Evolutionary conservation across 2,888 invertebrate species (phyloP), one percentile per base, ranked within the genome.

Genomic region (Lobophora halterata): DNA sequence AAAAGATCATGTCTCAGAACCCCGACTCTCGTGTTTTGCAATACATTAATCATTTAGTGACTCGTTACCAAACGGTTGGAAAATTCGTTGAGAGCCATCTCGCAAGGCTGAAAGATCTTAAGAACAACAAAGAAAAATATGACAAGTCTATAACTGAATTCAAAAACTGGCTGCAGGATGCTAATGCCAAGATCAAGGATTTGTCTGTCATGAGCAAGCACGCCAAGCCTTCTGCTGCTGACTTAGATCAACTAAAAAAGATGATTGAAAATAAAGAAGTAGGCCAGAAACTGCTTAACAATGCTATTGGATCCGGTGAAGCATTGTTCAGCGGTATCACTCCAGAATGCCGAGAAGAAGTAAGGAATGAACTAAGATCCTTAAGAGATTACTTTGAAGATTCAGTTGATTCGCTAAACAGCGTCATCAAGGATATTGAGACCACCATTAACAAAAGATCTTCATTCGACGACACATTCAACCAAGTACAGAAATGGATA

Each of bases 381-480:
- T 85, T 97, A 33, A 90, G 97, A 49, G 93, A 94, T 61, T 91
- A 91, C 47, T 95, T 95, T 62, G 97, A 98, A 76, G 90, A 93
- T 28, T 90, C 97, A 25, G 91, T 95, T 3, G 96, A 95, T 71
- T 93, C 93, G 71, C 91, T 96, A 0, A 96, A 95, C 68, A 91
- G 92, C 7, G 91, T 96, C 1, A 92, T 96, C 52, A 96, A 97
- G 71, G 93, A 93, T 59, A 93, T 97, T 8, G 97, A 98, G 85
- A 94, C 93, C 1, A 93, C 95, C 19, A 90, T 97, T 46, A 93
- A 97, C 69, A 96, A 97, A 59, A 91, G 97, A 74, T 95, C 96
- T 2, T 96, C 97, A 1, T 96, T 98, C 71, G 97, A 97, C 70
- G 97, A 97, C 58, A 96, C 95, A 47, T 94, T 95, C 55, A 92